These are phyloP conservation scores for Dendrocincla fuliginosa DNA, from an alignment of 2,797 vertebrate genomes.

Conservation along the genomic window DNA sequence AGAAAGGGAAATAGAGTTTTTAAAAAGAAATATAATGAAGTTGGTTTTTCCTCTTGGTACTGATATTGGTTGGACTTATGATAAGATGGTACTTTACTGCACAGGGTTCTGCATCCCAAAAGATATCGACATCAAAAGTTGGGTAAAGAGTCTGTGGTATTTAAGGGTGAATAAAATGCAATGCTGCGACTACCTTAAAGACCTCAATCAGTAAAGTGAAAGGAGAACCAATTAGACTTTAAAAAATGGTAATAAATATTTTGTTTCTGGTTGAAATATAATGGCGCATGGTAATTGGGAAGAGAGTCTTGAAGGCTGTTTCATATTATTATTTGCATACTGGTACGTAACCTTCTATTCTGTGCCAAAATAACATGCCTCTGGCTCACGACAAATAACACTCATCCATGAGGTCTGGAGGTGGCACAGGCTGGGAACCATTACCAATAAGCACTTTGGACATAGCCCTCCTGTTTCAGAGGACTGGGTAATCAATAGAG, in stretches of 20 bases:
- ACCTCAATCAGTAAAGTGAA: not conserved
- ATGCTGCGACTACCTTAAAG: not conserved
- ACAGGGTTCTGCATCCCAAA: not conserved
- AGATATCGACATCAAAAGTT: not conserved
- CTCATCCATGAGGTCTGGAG: not conserved
- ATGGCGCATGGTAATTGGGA: rapidly evolving
- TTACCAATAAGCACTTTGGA: not conserved
- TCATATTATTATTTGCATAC: not conserved
- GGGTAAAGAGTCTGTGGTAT: not conserved
- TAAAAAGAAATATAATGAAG: not conserved
- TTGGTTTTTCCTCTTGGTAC: not conserved
- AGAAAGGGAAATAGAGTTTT: not conserved
- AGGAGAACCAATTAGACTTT: not conserved
- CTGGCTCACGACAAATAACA: not conserved
- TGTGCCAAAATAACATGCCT: not conserved
- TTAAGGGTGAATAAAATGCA: not conserved
- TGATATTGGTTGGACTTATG: not conserved
- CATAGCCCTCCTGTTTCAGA: not conserved
- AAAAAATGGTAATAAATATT: not conserved
- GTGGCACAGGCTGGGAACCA: not conserved
- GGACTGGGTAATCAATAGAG: not conserved
- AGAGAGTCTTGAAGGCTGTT: not conserved
- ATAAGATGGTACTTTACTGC: not conserved
- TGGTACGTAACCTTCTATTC: not conserved
- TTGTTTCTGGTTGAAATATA: not conserved